phyloP scores from a whole-genome alignment of 2,888 invertebrate genomes.

The Altica lythri region DNA sequence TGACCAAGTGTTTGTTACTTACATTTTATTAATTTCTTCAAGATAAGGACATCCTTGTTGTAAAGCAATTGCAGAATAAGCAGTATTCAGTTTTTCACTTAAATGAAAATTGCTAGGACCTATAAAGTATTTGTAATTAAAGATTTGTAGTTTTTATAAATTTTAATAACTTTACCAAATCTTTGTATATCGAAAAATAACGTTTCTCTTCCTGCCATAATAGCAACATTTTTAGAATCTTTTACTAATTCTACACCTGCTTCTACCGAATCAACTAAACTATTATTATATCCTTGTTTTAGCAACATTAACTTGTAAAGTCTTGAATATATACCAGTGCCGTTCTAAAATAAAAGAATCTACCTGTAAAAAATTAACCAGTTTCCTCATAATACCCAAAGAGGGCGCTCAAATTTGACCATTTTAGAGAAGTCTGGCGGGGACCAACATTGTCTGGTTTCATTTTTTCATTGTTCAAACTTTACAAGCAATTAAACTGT shows the following conservation, averaged over 20 bases:
- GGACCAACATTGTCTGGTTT: too few relatives aligned
- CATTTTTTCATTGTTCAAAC: too few relatives aligned
- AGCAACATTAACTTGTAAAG: constrained; percentile 68
- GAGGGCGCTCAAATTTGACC: too few relatives aligned
- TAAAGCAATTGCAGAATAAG: constrained; percentile 77
- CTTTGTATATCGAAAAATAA: constrained; percentile 75
- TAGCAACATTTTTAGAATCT: constrained; percentile 65
- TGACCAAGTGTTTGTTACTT: too few relatives aligned
- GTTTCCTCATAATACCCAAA: too few relatives aligned
- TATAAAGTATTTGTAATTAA: constrained; percentile 43
- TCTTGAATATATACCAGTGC: constrained; percentile 73
- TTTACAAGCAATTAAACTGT: too few relatives aligned
- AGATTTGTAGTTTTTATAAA: background rate
- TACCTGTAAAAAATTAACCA: background rate
- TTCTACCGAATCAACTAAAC: constrained; percentile 72
- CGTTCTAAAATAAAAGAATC: constrained; percentile 62
- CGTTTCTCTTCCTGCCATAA: constrained; percentile 76
- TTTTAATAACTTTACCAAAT: constrained; percentile 62
- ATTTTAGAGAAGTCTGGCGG: too few relatives aligned
- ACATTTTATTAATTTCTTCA: constrained; percentile 76
- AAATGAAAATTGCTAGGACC: constrained; percentile 72
- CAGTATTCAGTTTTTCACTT: constrained; percentile 76
- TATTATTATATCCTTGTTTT: constrained; percentile 54
- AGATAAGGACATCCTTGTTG: constrained; percentile 77
- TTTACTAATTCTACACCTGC: constrained; percentile 70